phyloP scores from a whole-genome alignment of 2,888 invertebrate species.

The Ecdyonurus torrentis region DNA sequence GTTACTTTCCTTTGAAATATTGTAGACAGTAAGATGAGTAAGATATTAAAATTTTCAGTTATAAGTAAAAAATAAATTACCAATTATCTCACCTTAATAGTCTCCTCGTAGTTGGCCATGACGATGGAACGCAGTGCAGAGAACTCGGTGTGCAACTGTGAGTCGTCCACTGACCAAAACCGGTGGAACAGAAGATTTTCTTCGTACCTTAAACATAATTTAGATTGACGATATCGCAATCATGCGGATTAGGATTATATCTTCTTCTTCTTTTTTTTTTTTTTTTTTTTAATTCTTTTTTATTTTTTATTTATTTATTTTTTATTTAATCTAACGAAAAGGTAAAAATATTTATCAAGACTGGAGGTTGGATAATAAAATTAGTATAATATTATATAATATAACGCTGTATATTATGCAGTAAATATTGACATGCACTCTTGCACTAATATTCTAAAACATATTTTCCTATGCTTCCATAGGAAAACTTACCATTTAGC shows the following conservation, averaged over 20 bases:
- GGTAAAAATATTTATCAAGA: no score
- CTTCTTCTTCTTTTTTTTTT: no score
- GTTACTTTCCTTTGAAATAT: no score
- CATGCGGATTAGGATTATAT: no score
- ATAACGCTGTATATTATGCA: no score
- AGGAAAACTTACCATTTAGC: slow-evolving; percentile 60
- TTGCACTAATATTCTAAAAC: no score
- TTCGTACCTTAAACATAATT: slow-evolving; percentile 43
- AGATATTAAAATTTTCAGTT: background rate
- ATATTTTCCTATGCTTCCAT: background rate
- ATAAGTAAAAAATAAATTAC: background rate
- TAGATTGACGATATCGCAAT: no score
- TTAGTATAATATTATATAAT: no score
- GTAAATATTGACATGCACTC: background rate
- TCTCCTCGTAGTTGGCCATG: slow-evolving; percentile 95
- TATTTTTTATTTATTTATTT: no score
- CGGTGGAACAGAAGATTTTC: slow-evolving; percentile 56
- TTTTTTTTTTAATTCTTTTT: no score
- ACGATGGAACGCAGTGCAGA: slow-evolving; percentile 95
- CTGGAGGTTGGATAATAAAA: no score
- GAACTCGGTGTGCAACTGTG: slow-evolving; percentile 87
- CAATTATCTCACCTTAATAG: slow-evolving; percentile 46
- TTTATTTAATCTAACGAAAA: no score
- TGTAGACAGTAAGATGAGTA: background rate
- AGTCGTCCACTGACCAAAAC: slow-evolving; percentile 98